phyloP scores from a whole-genome alignment of 2,888 invertebrate species.

The Melanostoma scalare region DNA sequence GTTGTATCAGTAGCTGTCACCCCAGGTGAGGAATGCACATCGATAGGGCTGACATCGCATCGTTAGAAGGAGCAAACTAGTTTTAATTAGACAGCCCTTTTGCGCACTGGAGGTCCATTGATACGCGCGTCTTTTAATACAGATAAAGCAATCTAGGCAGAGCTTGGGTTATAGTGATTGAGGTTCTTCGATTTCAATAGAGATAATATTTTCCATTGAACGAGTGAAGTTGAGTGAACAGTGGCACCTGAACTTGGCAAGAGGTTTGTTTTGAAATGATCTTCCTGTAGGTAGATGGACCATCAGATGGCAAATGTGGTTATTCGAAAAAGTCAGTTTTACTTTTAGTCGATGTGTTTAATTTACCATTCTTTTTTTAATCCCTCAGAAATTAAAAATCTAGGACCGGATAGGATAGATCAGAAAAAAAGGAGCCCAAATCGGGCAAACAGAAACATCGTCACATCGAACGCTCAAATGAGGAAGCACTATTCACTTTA shows the following conservation, averaged over 20 bases:
- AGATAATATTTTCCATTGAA: conserved; percentile 34
- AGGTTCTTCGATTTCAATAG: conserved; percentile 37
- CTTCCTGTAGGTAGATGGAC: no score
- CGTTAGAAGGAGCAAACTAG: conserved; percentile 50
- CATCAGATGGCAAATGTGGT: no score
- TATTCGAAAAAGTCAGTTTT: no score
- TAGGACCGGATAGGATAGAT: no score
- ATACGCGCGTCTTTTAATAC: conserved; percentile 6
- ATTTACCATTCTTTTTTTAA: no score
- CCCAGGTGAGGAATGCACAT: conserved; percentile 54
- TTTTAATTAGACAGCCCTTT: conserved; percentile 59
- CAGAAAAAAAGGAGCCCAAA: no score
- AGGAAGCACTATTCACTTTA: no score
- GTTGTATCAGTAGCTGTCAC: conserved; percentile 3
- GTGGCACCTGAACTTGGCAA: conserved; percentile 15
- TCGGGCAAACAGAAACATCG: no score
- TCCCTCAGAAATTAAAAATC: no score
- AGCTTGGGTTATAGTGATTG: conserved; percentile 42
- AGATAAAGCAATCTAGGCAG: conserved; percentile 39
- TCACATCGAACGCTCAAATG: no score
- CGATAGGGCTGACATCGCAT: conserved; percentile 56
- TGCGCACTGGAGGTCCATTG: conserved; percentile 51
- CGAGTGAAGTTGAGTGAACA: conserved; percentile 13
- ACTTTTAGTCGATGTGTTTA: no score
- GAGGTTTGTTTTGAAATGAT: neutral